Percentiles rank a stretch among this genome's conserved stretches.
Conservation (phyloP, 2,113 vertebrate genomes). For the Esox niger region DNA sequence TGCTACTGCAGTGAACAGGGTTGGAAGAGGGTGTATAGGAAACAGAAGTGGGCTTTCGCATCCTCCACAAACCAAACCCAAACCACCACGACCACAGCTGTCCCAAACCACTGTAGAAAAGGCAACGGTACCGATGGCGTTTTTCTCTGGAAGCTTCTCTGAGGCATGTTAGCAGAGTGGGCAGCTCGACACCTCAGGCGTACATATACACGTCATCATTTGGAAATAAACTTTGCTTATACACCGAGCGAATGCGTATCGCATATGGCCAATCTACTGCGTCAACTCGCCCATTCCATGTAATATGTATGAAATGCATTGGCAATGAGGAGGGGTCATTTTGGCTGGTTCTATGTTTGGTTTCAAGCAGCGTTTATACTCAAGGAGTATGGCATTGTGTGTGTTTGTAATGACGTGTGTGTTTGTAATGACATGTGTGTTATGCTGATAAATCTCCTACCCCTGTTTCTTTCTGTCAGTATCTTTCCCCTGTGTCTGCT, state of each 20-base stretch:
- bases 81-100: neutral
- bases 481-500: too few relatives aligned
- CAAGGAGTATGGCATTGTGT: neutral
- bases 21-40: too few relatives aligned
- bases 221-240: neutral
- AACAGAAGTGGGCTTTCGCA: too few relatives aligned
- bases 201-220: neutral
- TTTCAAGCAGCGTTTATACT: too few relatives aligned
- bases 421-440: neutral
- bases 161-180: neutral
- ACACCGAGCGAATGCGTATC: neutral
- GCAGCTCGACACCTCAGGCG: neutral
- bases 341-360: neutral
- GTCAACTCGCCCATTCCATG: slow-evolving; percentile 27
- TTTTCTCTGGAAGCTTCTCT: neutral
- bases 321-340: slow-evolving; percentile 29
- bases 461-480: neutral
- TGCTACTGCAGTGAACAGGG: too few relatives aligned
- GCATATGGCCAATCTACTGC: neutral
- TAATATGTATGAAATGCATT: slow-evolving; percentile 59
- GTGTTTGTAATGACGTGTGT: neutral
- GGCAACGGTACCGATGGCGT: neutral
- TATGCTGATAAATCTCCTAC: neutral
- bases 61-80: neutral
- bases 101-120: neutral